Evolutionary conservation across 2,797 vertebrate genomes (phyloP).

Genomic region (Prunella strophiata): DNA sequence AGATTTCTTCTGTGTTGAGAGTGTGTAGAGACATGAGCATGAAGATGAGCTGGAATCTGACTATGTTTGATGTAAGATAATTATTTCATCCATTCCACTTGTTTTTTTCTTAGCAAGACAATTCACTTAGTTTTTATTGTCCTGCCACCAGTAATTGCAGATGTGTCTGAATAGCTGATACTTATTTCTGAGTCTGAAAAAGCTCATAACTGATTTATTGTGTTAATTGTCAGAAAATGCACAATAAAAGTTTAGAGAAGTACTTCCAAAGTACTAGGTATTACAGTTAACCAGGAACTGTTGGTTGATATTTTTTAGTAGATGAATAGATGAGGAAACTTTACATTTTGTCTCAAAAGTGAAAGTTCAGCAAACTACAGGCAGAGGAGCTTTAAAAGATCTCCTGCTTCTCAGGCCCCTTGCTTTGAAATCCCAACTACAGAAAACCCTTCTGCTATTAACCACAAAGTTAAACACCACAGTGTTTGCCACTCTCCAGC

Average conservation of each 20-base stretch:
- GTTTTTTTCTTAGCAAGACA: neutral
- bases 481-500: neutral
- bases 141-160: neutral
- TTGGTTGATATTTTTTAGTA: neutral
- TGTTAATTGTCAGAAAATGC: neutral
- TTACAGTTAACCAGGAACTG: accelerated
- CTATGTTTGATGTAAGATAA: neutral
- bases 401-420: neutral
- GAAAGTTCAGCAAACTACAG: neutral
- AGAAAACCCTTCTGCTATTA: neutral
- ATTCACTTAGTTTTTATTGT: neutral
- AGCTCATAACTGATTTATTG: neutral
- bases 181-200: neutral
- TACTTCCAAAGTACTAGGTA: neutral
- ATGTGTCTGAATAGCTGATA: neutral
- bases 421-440: neutral
- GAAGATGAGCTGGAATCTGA: neutral
- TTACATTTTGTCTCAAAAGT: neutral
- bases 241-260: neutral
- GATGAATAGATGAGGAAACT: neutral
- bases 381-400: neutral
- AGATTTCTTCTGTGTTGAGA: neutral
- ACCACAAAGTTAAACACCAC: neutral
- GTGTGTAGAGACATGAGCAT: neutral
- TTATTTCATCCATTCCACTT: neutral